These are phyloP conservation scores for Grammomys dolichurus DNA, from an alignment of 2,113 vertebrate species.

Conservation along the genomic window DNA sequence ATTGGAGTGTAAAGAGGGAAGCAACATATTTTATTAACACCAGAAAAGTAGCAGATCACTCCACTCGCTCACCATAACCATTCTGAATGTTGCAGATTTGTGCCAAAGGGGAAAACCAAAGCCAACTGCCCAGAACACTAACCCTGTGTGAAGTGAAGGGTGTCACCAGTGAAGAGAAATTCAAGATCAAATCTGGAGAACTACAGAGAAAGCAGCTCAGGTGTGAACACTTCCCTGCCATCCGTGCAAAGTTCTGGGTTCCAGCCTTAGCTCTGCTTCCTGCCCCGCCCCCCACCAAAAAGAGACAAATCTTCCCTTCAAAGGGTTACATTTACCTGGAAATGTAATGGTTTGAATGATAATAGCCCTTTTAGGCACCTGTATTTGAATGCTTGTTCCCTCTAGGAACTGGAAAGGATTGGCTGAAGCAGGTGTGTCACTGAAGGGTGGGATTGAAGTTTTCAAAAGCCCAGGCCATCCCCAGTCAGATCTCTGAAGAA, in stretches of 20 bases:
- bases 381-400: not conserved
- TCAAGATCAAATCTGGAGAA: not conserved
- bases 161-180: not conserved
- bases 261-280: not conserved
- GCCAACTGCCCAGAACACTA: not conserved
- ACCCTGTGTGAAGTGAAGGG: no score
- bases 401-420: not conserved
- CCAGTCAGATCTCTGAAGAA: not conserved
- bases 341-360: not conserved
- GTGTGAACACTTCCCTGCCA: not conserved
- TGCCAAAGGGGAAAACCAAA: not conserved
- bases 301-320: not conserved
- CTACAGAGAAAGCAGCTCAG: not conserved
- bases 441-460: not conserved
- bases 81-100: not conserved
- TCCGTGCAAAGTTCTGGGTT: not conserved
- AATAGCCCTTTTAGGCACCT: not conserved
- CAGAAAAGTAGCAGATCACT: not conserved
- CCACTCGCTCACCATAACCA: rapidly evolving
- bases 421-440: not conserved
- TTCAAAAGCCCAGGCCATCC: not conserved
- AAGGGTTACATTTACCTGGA: not conserved
- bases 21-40: not conserved
- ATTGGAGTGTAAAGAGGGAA: not conserved
- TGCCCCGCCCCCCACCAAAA: not conserved